A percentile compares a stretch with the other conserved stretches of the same genome.
Evolutionary conservation across 2,888 invertebrate genomes (phyloP).

Genomic region (Bombyx huttoni): DNA sequence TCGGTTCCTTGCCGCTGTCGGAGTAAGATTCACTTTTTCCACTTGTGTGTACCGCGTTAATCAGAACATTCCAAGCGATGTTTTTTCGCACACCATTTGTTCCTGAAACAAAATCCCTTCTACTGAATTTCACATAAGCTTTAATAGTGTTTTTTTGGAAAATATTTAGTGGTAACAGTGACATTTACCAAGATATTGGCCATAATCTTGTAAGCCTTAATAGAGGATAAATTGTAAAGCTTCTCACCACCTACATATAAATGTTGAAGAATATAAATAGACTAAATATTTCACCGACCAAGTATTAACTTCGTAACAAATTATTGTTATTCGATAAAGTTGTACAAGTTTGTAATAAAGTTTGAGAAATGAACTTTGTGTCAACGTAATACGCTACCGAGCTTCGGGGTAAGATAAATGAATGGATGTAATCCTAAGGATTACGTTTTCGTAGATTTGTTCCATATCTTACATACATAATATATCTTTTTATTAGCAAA

Average conservation of each 20-base stretch:
- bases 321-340: slow-evolving; percentile 53
- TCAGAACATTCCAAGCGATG: no score
- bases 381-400: slow-evolving; percentile 38
- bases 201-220: not conserved
- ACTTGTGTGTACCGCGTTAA: no score
- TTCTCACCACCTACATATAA: not conserved
- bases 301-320: slow-evolving; percentile 31
- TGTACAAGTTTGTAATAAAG: slow-evolving; percentile 19
- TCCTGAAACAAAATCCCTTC: no score
- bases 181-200: not conserved
- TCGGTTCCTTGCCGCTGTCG: no score
- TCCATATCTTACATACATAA: not conserved
- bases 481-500: not conserved
- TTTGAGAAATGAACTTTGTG: slow-evolving; percentile 30
- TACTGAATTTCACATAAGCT: no score
- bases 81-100: no score
- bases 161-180: not conserved
- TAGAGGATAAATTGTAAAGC: not conserved
- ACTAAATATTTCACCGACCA: not conserved
- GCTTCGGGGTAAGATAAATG: slow-evolving; percentile 52
- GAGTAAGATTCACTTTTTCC: no score
- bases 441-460: slow-evolving; percentile 15
- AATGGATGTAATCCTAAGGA: slow-evolving; percentile 38
- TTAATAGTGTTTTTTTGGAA: no score
- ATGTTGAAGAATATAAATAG: not conserved